These are phyloP conservation scores for Ciona savignyi DNA, from an alignment of 23 tunicate genomes.

Conservation along the genomic window DNA sequence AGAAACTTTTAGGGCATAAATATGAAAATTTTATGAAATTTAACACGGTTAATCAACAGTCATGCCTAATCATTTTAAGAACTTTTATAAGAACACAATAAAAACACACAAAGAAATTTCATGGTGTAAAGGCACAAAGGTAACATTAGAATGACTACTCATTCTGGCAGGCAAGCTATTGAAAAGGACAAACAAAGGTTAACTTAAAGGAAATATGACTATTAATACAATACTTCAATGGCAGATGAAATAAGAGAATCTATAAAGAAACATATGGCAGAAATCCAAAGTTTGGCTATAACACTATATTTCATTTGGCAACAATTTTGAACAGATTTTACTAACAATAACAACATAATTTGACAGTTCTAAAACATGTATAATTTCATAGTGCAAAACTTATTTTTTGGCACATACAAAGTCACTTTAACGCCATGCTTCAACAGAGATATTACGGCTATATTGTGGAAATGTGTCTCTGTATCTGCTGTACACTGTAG, in stretches of 20 bases:
- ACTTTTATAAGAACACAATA: too few species aligned
- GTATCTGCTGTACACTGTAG: slow-evolving; percentile 76
- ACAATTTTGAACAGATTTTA: neutral
- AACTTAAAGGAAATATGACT: neutral
- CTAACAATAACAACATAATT: too few species aligned
- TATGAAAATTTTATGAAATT: too few species aligned
- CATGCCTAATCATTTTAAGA: too few species aligned
- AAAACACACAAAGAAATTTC: neutral
- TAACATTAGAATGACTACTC: too few species aligned
- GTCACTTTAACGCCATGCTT: slow-evolving; percentile 64
- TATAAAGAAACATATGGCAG: neutral
- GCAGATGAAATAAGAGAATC: neutral
- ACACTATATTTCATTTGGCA: too few species aligned
- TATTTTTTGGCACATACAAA: neutral
- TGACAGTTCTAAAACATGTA: neutral
- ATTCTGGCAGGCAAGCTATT: too few species aligned
- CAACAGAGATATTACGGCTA: slow-evolving; percentile 62
- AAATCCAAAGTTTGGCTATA: too few species aligned
- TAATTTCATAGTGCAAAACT: neutral
- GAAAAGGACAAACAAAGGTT: too few species aligned
- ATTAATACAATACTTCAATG: neutral
- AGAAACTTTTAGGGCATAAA: too few species aligned
- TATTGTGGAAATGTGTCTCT: slow-evolving; percentile 89
- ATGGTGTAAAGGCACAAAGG: too few species aligned
- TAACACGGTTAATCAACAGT: too few species aligned